Percentiles rank a stretch among this genome's conserved stretches.
phyloP scores from a whole-genome alignment of 2,797 vertebrate species.

The Gastrophryne carolinensis region DNA sequence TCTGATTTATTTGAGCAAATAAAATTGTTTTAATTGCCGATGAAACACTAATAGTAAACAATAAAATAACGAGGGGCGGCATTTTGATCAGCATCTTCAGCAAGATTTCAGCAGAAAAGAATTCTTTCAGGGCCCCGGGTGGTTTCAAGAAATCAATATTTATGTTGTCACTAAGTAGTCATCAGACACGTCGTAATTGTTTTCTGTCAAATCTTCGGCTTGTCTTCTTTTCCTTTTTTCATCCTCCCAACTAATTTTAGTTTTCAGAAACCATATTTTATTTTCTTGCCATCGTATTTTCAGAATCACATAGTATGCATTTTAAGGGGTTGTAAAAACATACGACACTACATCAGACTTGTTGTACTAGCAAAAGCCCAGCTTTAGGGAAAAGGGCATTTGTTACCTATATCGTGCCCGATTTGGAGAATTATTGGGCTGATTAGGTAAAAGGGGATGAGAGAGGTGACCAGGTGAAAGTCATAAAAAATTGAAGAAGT shows the following conservation, averaged over 20 bases:
- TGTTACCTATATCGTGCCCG: too few relatives aligned
- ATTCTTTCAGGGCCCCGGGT: constrained; percentile 23
- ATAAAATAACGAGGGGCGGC: constrained; percentile 1
- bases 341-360: too few relatives aligned
- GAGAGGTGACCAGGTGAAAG: too few relatives aligned
- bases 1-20: constrained; percentile 8
- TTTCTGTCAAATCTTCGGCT: constrained; percentile 51
- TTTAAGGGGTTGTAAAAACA: too few relatives aligned
- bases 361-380: too few relatives aligned
- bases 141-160: constrained; percentile 22
- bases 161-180: constrained; percentile 38
- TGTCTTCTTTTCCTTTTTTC: constrained; percentile 28
- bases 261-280: neutral
- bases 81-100: constrained; percentile 41
- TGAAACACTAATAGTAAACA: constrained; percentile 18
- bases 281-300: too few relatives aligned
- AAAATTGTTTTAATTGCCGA: constrained; percentile 32
- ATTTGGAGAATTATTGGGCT: too few relatives aligned
- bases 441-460: too few relatives aligned
- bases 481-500: too few relatives aligned
- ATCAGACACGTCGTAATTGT: constrained; percentile 9
- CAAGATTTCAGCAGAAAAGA: neutral
- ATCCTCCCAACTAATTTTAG: constrained; percentile 7
- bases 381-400: too few relatives aligned
- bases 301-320: too few relatives aligned